Percentiles rank a stretch among this genome's conserved stretches.
These are phyloP conservation scores for Cephonodes hylas DNA, from an alignment of 2,888 invertebrate species.

Conservation along the genomic window DNA sequence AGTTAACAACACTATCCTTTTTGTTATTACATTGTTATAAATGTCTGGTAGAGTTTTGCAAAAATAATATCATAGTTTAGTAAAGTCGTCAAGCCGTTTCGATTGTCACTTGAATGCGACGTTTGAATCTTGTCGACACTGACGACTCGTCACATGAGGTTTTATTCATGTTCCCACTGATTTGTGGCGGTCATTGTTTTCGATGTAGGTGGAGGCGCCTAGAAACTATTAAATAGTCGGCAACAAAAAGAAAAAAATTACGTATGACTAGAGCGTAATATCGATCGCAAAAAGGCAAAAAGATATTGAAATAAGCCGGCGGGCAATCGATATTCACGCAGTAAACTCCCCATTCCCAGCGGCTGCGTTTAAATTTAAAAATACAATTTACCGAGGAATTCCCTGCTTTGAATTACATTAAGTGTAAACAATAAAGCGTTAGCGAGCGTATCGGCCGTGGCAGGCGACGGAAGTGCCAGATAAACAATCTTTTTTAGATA, in stretches of 20 bases:
- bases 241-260: slow-evolving; percentile 52
- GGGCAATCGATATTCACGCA: slow-evolving; percentile 66
- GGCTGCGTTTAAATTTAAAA: slow-evolving; percentile 70
- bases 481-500: slow-evolving; percentile 81
- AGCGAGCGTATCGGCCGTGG: slow-evolving; percentile 75
- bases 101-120: neutral
- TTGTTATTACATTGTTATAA: neutral
- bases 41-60: neutral
- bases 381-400: slow-evolving; percentile 77
- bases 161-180: slow-evolving; percentile 24
- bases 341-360: slow-evolving; percentile 53
- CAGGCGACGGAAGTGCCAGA: slow-evolving; percentile 78
- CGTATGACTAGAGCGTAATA: slow-evolving; percentile 65
- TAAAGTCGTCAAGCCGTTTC: neutral
- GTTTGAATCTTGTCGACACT: slow-evolving; percentile 2
- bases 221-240: slow-evolving; percentile 31
- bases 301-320: slow-evolving; percentile 62
- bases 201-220: slow-evolving; percentile 7
- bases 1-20: too few relatives aligned
- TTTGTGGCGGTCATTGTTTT: slow-evolving; percentile 19
- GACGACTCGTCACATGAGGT: slow-evolving; percentile 19
- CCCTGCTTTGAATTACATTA: slow-evolving; percentile 81
- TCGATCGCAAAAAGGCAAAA: slow-evolving; percentile 66
- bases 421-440: slow-evolving; percentile 79
- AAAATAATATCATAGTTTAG: neutral